A percentile compares a stretch with the other conserved stretches of the same genome.
phyloP scores from a whole-genome alignment of 2,888 invertebrate genomes.

The Galerucella pusilla region DNA sequence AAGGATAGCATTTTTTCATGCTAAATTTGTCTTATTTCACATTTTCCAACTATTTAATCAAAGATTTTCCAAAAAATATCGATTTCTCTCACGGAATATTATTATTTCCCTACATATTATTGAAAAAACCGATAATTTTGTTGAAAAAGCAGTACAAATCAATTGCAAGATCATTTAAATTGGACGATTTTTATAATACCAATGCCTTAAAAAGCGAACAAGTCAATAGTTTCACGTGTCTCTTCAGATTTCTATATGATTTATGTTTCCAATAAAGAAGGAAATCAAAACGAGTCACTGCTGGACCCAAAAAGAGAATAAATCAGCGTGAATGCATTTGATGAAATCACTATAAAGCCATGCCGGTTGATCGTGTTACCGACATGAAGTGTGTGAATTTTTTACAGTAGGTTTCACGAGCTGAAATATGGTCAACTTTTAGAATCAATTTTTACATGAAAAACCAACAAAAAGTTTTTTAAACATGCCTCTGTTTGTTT shows the following conservation, averaged over 20 bases:
- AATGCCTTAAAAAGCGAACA: conserved; percentile 49
- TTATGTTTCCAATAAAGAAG: conserved; percentile 52
- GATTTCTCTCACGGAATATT: too few species aligned
- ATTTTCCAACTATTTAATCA: too few species aligned
- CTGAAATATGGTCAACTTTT: too few species aligned
- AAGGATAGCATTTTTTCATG: too few species aligned
- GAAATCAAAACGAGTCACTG: conserved; percentile 39
- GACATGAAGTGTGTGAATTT: not conserved
- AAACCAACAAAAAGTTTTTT: too few species aligned
- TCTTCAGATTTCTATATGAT: conserved; percentile 48
- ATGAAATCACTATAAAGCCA: conserved; percentile 27
- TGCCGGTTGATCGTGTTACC: not conserved
- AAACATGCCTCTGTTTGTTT: too few species aligned
- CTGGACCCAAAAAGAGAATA: conserved; percentile 37
- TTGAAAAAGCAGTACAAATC: not conserved
- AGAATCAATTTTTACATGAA: too few species aligned
- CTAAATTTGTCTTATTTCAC: too few species aligned
- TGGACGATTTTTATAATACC: conserved; percentile 49
- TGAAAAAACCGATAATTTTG: not conserved
- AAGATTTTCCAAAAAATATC: too few species aligned
- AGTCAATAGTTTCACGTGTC: conserved; percentile 52
- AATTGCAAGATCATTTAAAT: conserved; percentile 44
- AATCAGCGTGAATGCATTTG: conserved; percentile 35
- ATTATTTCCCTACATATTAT: too few species aligned
- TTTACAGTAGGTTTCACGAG: too few species aligned